Evolutionary conservation across 2,888 invertebrate species (phyloP).

Genomic region (Cheiracanthium punctorium): DNA sequence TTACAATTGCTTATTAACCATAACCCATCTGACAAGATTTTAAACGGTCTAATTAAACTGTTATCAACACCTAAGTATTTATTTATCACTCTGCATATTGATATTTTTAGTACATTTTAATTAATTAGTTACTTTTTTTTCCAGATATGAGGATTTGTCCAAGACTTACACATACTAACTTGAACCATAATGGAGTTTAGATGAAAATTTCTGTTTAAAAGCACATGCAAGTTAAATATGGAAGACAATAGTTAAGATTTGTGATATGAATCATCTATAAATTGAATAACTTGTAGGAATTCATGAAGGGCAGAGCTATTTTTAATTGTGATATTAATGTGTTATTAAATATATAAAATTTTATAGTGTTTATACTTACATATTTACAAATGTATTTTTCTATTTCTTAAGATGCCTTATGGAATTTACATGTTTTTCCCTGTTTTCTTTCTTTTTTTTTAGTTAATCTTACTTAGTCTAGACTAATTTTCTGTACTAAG

Average conservation of each 20-base stretch:
- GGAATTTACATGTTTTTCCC: background rate
- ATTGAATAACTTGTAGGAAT: background rate
- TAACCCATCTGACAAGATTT: no score
- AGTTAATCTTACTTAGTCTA: background rate
- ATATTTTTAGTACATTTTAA: background rate
- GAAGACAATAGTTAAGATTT: background rate
- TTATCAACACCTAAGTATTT: no score
- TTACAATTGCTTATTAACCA: no score
- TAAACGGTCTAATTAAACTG: no score
- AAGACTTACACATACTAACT: background rate
- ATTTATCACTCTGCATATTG: no score
- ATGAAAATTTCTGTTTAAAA: background rate
- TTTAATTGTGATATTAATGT: conserved; percentile 8
- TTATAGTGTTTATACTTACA: background rate
- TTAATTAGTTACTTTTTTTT: background rate
- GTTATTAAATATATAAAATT: background rate
- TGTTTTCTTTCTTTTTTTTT: background rate
- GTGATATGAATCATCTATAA: background rate
- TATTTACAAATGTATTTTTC: background rate
- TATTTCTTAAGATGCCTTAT: background rate
- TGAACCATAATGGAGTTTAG: background rate
- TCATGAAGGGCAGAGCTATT: background rate
- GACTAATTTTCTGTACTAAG: background rate
- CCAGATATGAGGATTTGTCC: background rate
- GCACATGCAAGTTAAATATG: background rate